A percentile compares a stretch with the other conserved stretches of the same genome.
These are phyloP conservation scores for Fragum sueziense DNA, from an alignment of 2,888 invertebrate species.

Conservation along the genomic window DNA sequence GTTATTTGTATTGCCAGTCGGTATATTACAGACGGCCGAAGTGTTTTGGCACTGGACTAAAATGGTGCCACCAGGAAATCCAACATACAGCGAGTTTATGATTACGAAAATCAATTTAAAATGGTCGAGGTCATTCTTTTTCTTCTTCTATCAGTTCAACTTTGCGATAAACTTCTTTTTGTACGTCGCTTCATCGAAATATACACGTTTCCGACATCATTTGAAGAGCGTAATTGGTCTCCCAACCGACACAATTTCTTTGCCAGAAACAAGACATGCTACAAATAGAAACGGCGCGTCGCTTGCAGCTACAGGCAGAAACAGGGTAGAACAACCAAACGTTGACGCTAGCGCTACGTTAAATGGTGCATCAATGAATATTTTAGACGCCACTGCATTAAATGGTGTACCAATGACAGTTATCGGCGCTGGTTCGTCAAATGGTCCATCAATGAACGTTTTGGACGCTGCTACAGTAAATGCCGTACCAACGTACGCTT, in stretches of 20 bases:
- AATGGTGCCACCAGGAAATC: slow-evolving; percentile 32
- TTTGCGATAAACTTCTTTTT: slow-evolving; percentile 67
- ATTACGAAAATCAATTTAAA: slow-evolving; percentile 59
- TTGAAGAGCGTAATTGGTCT: slow-evolving; percentile 49
- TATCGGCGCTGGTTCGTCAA: too few relatives aligned
- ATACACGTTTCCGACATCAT: slow-evolving; percentile 53
- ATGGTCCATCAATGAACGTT: too few relatives aligned
- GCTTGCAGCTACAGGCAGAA: background rate
- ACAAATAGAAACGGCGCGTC: background rate
- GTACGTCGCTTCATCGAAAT: slow-evolving; percentile 60
- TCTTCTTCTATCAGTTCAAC: slow-evolving; percentile 68
- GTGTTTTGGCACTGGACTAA: slow-evolving; percentile 56
- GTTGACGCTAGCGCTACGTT: too few relatives aligned
- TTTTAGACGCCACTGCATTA: too few relatives aligned
- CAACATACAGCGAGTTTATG: slow-evolving; percentile 53
- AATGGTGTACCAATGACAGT: too few relatives aligned
- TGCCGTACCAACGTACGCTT: too few relatives aligned
- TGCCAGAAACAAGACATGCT: background rate
- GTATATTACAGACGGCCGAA: slow-evolving; percentile 44
- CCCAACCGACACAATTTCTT: slow-evolving; percentile 12
- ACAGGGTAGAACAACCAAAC: too few relatives aligned
- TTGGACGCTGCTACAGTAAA: too few relatives aligned
- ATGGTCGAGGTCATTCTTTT: slow-evolving; percentile 64
- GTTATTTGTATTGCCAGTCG: slow-evolving; percentile 3
- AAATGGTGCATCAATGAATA: too few relatives aligned